Conservation (phyloP, 2,888 invertebrate genomes). For the Atherix ibis region DNA sequence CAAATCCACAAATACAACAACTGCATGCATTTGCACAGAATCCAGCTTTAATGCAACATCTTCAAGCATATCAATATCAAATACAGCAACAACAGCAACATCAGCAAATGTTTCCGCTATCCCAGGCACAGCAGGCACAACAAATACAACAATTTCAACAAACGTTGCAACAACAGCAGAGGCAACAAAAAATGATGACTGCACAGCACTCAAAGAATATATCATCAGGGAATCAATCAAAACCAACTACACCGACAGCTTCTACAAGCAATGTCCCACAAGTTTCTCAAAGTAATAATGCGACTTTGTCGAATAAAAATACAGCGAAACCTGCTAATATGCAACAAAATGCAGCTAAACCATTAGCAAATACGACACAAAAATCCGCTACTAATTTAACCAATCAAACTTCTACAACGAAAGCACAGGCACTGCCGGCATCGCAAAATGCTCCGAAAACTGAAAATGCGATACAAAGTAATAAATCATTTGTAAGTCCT, state of each 20-base stretch:
- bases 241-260: constrained; percentile 36
- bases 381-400: background rate
- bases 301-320: background rate
- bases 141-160: background rate
- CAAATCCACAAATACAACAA: constrained; percentile 20
- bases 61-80: constrained; percentile 22
- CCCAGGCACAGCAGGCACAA: constrained; percentile 1
- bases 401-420: constrained; percentile 15
- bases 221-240: constrained; percentile 35
- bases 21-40: constrained; percentile 17
- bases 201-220: constrained; percentile 36
- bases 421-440: constrained; percentile 15
- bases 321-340: background rate
- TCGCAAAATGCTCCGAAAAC: constrained; percentile 3
- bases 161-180: constrained; percentile 1
- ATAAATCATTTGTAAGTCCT: no score
- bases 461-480: background rate
- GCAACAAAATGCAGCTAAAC: background rate
- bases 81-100: constrained; percentile 37
- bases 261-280: no score
- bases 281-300: background rate
- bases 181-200: constrained; percentile 25
- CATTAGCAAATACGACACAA: background rate
- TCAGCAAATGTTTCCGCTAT: constrained; percentile 12
- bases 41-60: constrained; percentile 20